These are phyloP conservation scores for Pollenia labialis DNA, from an alignment of 2,888 invertebrate species.

Conservation along the genomic window DNA sequence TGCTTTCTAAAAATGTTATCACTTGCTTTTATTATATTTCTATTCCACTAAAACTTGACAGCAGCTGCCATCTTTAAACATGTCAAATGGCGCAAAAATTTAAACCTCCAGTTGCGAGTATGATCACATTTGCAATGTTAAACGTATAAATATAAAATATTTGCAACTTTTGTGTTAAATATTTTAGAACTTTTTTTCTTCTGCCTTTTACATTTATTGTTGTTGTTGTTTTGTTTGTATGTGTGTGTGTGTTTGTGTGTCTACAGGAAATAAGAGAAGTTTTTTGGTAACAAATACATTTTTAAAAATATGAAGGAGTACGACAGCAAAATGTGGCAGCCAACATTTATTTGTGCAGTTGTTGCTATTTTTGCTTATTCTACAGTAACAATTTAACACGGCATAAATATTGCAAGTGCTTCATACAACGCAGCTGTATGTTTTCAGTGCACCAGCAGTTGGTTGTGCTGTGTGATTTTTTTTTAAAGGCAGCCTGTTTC, in stretches of 20 bases:
- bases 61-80: background rate
- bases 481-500: constrained; percentile 24
- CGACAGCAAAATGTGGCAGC: background rate
- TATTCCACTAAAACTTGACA: background rate
- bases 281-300: constrained; percentile 37
- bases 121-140: background rate
- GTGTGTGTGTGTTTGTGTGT: background rate
- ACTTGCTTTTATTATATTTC: no score
- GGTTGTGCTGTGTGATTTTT: constrained; percentile 1
- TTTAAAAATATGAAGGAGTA: background rate
- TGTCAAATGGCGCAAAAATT: background rate
- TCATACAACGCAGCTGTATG: constrained; percentile 43
- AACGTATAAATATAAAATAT: constrained; percentile 1
- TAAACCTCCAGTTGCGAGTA: background rate
- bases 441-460: background rate
- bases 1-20: no score
- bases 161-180: background rate
- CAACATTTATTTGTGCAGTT: constrained; percentile 37
- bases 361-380: background rate
- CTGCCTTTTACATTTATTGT: background rate
- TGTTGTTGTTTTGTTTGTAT: background rate
- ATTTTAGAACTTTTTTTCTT: background rate
- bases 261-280: constrained; percentile 44
- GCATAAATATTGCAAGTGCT: constrained; percentile 49
- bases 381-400: constrained; percentile 31